Evolutionary conservation across 1,140 invertebrate species (phyloP).

Genomic region (Acromyrmex echinatior): DNA sequence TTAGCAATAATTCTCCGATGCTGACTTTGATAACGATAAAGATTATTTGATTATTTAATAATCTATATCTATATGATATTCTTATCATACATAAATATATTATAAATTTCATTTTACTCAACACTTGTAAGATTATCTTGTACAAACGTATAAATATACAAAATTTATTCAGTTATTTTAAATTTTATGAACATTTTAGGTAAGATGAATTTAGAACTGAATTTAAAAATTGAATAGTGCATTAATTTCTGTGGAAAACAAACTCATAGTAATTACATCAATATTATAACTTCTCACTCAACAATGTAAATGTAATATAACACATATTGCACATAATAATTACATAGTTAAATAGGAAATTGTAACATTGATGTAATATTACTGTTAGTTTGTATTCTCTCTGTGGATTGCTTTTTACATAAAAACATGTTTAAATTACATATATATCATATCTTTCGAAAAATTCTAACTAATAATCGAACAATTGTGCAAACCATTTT

Average conservation of each 20-base stretch:
- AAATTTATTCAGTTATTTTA: neutral
- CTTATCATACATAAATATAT: neutral
- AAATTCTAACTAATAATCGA: slow-evolving; percentile 1
- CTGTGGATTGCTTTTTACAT: too few species aligned
- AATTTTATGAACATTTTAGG: neutral
- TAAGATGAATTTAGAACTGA: neutral
- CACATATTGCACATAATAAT: too few species aligned
- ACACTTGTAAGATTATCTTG: slow-evolving; percentile 6
- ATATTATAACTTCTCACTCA: too few species aligned
- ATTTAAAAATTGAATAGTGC: too few species aligned
- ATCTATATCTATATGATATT: neutral
- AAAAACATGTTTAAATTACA: neutral
- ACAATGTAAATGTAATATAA: too few species aligned
- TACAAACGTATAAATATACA: neutral
- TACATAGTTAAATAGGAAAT: too few species aligned
- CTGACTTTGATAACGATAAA: neutral
- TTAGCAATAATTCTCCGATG: neutral
- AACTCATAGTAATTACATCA: too few species aligned
- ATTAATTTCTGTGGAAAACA: too few species aligned
- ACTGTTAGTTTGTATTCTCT: too few species aligned
- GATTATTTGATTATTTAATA: neutral
- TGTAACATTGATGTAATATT: too few species aligned
- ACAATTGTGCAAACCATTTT: neutral
- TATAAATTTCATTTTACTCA: neutral
- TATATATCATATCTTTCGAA: neutral